Evolutionary conservation across 2,888 invertebrate species (phyloP).

Genomic region (Halocaridina rubra): DNA sequence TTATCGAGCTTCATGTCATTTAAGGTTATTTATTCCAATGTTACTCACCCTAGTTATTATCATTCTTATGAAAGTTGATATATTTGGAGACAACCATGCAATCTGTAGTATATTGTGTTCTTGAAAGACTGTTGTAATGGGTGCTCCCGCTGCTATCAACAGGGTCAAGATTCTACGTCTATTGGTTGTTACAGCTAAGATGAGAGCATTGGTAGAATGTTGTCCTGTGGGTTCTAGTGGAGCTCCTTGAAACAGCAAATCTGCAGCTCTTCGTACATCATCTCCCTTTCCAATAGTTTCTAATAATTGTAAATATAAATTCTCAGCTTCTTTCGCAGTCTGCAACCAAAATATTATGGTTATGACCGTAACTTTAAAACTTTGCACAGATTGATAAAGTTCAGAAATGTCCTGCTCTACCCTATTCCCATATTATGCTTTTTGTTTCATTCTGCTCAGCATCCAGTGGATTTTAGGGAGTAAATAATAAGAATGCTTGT

Average conservation of each 20-base stretch:
- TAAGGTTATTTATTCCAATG: too few relatives aligned
- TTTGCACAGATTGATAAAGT: too few relatives aligned
- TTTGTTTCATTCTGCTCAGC: too few relatives aligned
- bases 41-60: constrained; percentile 4
- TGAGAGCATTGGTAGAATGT: background rate
- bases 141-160: background rate
- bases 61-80: background rate
- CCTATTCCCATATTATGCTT: too few relatives aligned
- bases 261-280: background rate
- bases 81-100: background rate
- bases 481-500: too few relatives aligned
- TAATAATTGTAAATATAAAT: background rate
- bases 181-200: background rate
- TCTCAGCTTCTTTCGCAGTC: background rate
- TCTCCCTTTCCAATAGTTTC: background rate
- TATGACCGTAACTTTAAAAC: too few relatives aligned
- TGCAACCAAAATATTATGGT: too few relatives aligned
- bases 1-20: too few relatives aligned
- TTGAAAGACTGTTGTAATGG: background rate
- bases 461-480: too few relatives aligned
- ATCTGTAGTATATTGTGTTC: background rate
- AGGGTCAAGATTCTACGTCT: constrained; percentile 17
- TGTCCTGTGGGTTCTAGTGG: background rate
- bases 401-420: too few relatives aligned
- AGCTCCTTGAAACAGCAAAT: background rate